Evolutionary conservation across 1,140 invertebrate genomes (phyloP).

Genomic region (Ectropis grisescens): DNA sequence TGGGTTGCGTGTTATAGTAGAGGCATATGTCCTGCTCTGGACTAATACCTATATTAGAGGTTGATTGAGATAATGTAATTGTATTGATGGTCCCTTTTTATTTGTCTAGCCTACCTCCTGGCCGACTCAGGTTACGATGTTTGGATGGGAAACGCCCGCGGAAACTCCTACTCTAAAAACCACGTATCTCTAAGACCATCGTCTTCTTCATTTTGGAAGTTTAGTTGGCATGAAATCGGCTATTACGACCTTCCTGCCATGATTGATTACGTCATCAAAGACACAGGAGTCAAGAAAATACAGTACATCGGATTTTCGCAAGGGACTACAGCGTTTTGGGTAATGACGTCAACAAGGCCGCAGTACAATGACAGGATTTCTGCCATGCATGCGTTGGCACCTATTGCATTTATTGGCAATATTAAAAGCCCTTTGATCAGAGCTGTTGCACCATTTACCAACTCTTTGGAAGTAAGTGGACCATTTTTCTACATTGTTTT

Average conservation of each 20-base stretch:
- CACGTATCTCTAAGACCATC: conserved; percentile 64
- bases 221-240: conserved; percentile 80
- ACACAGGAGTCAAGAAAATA: conserved; percentile 54
- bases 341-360: conserved; percentile 74
- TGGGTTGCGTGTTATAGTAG: too few species aligned
- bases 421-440: conserved; percentile 76
- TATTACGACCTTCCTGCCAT: conserved; percentile 82
- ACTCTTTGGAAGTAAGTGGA: conserved; percentile 71
- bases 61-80: too few species aligned
- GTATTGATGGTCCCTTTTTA: too few species aligned
- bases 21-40: too few species aligned
- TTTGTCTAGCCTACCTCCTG: conserved; percentile 70
- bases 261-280: conserved; percentile 78
- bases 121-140: conserved; percentile 77
- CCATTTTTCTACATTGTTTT: too few species aligned
- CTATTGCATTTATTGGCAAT: conserved; percentile 78
- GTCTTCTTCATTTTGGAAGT: conserved; percentile 74
- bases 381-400: conserved; percentile 79
- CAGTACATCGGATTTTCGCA: conserved; percentile 74
- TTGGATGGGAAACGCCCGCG: conserved; percentile 78
- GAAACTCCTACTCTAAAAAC: conserved; percentile 73
- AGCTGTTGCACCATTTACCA: conserved; percentile 72
- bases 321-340: conserved; percentile 75
- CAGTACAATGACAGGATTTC: conserved; percentile 76
- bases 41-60: too few species aligned